Evolutionary conservation across 2,113 vertebrate genomes (phyloP).

Genomic region (Uria lomvia): DNA sequence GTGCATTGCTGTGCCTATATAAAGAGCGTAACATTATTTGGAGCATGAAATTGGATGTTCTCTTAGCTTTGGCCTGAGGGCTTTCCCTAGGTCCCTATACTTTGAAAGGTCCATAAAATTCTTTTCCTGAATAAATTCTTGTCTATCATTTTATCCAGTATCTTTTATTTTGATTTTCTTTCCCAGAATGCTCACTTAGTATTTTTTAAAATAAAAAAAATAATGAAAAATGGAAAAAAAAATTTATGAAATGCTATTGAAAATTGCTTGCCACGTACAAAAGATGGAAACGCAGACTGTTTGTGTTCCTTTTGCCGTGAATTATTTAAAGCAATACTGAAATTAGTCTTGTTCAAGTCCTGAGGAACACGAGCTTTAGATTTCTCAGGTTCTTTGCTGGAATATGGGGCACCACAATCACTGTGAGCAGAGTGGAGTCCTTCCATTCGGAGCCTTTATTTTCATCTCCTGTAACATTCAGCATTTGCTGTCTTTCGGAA

Average conservation of each 20-base stretch:
- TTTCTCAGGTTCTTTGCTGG: not conserved
- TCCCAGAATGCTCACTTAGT: not conserved
- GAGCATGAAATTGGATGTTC: slow-evolving; percentile 62
- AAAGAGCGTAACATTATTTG: slow-evolving; percentile 44
- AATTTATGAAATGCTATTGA: not conserved
- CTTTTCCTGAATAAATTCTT: not conserved
- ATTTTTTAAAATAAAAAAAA: not conserved
- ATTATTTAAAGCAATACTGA: not conserved
- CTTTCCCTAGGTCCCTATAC: slow-evolving; percentile 6
- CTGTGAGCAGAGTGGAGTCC: not conserved
- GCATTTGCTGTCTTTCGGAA: not conserved
- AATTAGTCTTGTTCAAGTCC: not conserved
- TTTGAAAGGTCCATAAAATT: slow-evolving; percentile 7
- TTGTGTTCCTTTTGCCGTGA: not conserved
- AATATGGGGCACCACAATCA: not conserved
- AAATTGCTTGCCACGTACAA: not conserved
- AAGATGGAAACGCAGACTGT: not conserved
- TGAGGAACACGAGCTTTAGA: not conserved
- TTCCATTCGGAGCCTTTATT: not conserved
- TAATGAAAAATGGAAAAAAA: not conserved
- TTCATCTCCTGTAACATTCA: not conserved
- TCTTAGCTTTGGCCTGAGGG: slow-evolving; percentile 18
- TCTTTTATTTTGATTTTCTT: not conserved
- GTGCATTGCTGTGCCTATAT: not conserved
- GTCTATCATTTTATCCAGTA: not conserved